Percentiles rank a stretch among this genome's conserved stretches.
Conservation (phyloP, 2,113 vertebrate genomes). For the Melospiza georgiana region DNA sequence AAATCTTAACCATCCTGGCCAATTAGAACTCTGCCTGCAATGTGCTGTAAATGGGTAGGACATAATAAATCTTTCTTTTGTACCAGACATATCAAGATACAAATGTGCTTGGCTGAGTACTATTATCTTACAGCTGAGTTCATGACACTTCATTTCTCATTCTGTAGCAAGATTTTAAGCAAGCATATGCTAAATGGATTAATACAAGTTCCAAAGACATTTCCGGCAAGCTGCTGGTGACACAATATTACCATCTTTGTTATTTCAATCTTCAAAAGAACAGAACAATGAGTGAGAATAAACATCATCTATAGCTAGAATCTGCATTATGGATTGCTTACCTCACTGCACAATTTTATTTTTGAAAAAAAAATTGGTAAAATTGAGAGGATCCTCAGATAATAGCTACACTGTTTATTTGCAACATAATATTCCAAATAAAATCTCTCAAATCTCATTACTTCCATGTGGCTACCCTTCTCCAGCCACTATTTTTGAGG, state of each 20-base stretch:
- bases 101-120: neutral
- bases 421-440: neutral
- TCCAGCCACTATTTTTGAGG: neutral
- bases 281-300: neutral
- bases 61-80: slow-evolving; percentile 14
- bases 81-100: neutral
- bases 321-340: neutral
- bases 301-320: neutral
- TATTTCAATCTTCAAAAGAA: neutral
- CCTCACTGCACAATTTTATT: neutral
- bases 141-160: neutral
- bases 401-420: neutral
- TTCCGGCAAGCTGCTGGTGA: neutral
- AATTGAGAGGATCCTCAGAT: neutral
- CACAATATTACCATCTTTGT: neutral
- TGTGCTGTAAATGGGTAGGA: neutral
- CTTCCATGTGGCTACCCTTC: neutral
- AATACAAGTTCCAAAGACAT: neutral
- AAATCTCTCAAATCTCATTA: neutral
- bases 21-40: neutral
- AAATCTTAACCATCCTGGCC: neutral
- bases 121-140: slow-evolving; percentile 30
- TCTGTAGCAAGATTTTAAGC: slow-evolving; percentile 6
- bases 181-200: neutral
- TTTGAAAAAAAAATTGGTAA: neutral